Base-by-base conservation (phyloP, 1,140 invertebrate species). In the Delia radicum region DNA sequence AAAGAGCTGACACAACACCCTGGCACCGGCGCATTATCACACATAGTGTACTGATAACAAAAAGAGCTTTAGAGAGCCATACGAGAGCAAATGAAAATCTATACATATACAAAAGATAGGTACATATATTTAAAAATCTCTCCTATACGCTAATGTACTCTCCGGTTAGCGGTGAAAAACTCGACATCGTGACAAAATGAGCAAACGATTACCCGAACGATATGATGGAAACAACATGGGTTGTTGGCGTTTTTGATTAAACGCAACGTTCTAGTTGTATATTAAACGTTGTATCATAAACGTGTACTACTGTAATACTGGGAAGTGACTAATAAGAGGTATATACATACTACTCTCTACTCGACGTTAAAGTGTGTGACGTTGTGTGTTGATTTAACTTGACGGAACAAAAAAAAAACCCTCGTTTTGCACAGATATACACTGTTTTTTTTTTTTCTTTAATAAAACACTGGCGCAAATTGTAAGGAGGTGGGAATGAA, bases 181-280 rank as follows among this genome's bases (percentile, higher is more conserved):
- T n/a, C n/a, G n/a, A 55, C 48, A 55, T 55, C 18, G 18, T 7
- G n/a, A 55, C n/a, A 10, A 24, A 55, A 5, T 55, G 48, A 55
- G 48, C 21, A 55, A n/a, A n/a, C n/a, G n/a, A n/a, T n/a, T n/a
- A n/a, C n/a, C 48, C 21, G 24, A 2, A 55, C 10, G 10, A 27
- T 3, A 67, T 10, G 13, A 33, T 13, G 63, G 27, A 67, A 67
- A 31, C 15, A 21, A 28, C 48, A 33, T 69, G 46, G 75, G 67
- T 76, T 76, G 69, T 48, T 72, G 72, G 21, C 75, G 67, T 15
- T 76, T 76, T 37, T 63, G 48, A 62, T 46, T 55, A 73, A 72
- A 76, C 75, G 75, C 75, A 73, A 65, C 13, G 69, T 76, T 76
- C 75, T 76, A 76, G 75, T 76, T 71, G 74, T 28, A 55, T 55